Conservation (phyloP, 2,797 vertebrate genomes). For the Bradypus variegatus region DNA sequence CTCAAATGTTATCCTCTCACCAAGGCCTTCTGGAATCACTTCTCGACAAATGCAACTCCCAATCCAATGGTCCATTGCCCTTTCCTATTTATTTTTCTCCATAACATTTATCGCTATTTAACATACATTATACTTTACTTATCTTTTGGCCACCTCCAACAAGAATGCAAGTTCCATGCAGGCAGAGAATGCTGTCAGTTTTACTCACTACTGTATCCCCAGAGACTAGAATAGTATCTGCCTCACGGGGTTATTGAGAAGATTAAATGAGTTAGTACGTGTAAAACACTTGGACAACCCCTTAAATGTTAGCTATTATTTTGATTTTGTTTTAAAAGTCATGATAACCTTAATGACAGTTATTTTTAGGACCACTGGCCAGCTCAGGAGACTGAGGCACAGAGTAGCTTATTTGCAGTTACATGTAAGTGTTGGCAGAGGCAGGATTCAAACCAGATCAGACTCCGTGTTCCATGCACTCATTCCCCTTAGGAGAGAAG, state of each 20-base stretch:
- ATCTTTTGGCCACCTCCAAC: not conserved
- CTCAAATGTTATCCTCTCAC: not conserved
- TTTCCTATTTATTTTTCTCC: conserved; percentile 21
- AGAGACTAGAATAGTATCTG: not conserved
- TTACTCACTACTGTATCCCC: not conserved
- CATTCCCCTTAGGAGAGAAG: not conserved
- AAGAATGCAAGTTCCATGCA: not conserved
- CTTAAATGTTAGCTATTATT: not conserved
- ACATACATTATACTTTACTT: not conserved
- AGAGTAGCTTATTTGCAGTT: not conserved
- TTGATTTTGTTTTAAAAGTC: conserved; percentile 9
- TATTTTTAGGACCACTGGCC: not conserved
- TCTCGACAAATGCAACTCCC: not conserved
- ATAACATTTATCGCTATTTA: not conserved
- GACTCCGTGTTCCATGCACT: not conserved
- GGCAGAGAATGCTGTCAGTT: not conserved
- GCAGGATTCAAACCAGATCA: not conserved
- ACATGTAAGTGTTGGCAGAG: not conserved
- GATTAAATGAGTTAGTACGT: not conserved
- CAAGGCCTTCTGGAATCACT: not conserved
- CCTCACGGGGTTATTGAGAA: not conserved
- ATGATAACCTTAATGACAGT: not conserved
- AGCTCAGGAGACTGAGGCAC: not conserved
- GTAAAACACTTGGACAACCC: not conserved
- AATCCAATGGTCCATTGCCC: not conserved